Evolutionary conservation across 2,797 vertebrate genomes (phyloP), one percentile per base, ranked within the genome.

Genomic region (Crocodylus rhombifer): DNA sequence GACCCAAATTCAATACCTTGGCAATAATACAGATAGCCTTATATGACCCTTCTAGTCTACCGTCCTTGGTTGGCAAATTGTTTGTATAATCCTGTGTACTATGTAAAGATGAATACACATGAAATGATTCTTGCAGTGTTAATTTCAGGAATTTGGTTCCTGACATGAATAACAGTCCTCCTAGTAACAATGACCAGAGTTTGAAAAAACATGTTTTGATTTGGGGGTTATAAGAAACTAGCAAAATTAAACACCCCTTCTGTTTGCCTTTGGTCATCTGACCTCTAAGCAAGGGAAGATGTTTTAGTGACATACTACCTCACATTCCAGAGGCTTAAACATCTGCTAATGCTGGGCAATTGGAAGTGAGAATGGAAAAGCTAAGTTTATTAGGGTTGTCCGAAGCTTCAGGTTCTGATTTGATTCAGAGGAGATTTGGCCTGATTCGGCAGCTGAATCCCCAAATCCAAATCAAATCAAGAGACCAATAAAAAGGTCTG

Each of bases 161-260:
- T n/a, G 18, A 76, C 7, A 74, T 0, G 2, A 87, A 78, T 13
- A 33, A 20, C 85, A 77, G 61, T 17, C 23, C 26, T 30, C 78
- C 84, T 65, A 82, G 33, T 28, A 86, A 67, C 73, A 84, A 63
- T 60, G 88, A 89, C 74, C 61, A 42, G 69, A 86, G 69, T 86
- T 25, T 28, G 73, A 92, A 82, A 16, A n/a, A 91, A 92, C 0
- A 5, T 30, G 76, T 86, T 94, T 87, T 94, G 76, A 87, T 88
- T 33, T 82, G 69, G 9, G 88, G 21, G 64, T 60, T 58, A 88
- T 60, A 61, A 77, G 61, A 88, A 93, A 91, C 67, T 1, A 82
- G 78, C 11, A 80, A 71, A 56, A 94, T 69, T 61, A 82, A 65
- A 90, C 91, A 80, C 25, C 13, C 23, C 11, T 87, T 77, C 80